Base-by-base conservation (phyloP, 2,113 vertebrate species). In the Syngnathus typhle region DNA sequence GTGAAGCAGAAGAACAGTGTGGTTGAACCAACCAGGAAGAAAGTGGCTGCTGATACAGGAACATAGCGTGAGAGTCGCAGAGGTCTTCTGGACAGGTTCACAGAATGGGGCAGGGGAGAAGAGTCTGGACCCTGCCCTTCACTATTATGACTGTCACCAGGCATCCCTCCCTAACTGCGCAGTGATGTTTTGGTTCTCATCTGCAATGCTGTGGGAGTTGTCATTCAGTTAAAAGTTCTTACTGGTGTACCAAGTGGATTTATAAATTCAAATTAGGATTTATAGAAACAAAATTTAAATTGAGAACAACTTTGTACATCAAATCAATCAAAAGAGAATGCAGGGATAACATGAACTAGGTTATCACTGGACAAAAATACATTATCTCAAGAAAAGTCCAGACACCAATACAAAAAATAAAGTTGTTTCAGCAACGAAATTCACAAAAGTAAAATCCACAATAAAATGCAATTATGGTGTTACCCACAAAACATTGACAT, bases 1-100 rank as follows among this genome's bases (percentile, higher is more conserved):
- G 96, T 98, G 89, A 99, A 99, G 87, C 94, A 93, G 84, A 98
- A 98, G 93, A 99, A 99, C 77, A 98, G 95, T 3, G 95, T 96
- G 44, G 96, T 98, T 71, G 96, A 94, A 78, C 96, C 96, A 72
- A 99, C 96, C 69, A 99, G 88, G 91, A 99, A 98, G 91, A 95
- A 88, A 36, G 95, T 94, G 10, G 96, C 96, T 36, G 96, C 96
- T 0, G 95, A 95, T 79, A 98, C 95, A 0, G 96, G 96, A 70
- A 98, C 91, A 18, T 99, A 99, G 70, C 97, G 96, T 84, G 96
- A 98, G 77, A 95, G 84, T 56, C 82, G 66, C 55, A 88, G 62
- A 18, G 85, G 82, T 52, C 84, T 72, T 58, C 61, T 80, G 73
- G 94, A 88, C 82, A 93, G 88, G 93, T 94, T 72, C 87, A 93